Base-by-base conservation (phyloP, 1,140 invertebrate genomes). In the Lepidotrigona ventralis region DNA sequence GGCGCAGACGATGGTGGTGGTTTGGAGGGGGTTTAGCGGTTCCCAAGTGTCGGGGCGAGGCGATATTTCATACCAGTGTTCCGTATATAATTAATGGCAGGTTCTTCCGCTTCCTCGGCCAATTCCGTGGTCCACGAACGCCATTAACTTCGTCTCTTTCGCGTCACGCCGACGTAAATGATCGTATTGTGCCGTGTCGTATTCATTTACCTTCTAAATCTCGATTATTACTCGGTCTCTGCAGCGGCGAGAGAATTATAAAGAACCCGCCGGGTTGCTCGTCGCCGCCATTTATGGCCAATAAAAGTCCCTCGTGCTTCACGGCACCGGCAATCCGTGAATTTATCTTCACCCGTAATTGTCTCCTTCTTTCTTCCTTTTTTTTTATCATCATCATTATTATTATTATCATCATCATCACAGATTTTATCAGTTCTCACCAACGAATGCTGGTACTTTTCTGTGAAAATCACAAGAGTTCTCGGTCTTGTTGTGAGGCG, bases 21-120 rank as follows among this genome's bases (percentile, higher is more conserved):
- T 46, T n/a, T 8, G 39, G 39, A 46, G 6, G 39, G 26, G 66
- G 39, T 68, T 46, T 6, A 15, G 69, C 26, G 77, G 53, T 74
- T 74, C n/a, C 70, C 33, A 56, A 64, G 78, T 56, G 68, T 68
- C 4, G 19, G 23, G 56, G 17, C 58, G 58, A 15, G 51, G 70
- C 63, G 26, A 80, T 80, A 80, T 84, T 84, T 84, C 83, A 80
- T 73, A 80, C 83, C 58, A 79, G 51, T 80, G 82, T 79, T 73
- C 77, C 69, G 77, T 80, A 73, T 79, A 84, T 84, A 84, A 84
- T 84, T 84, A 80, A 84, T 84, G 53, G 53, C 83, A 80, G 58
- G n/a, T 68, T 69, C 70, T 84, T 80, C 83, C 83, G 78, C 33
- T 80, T 80, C 83, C 83, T 60, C 83, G 69, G 77, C 54, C 78